Conservation (phyloP, 2,113 vertebrate genomes). For the Condylura cristata region DNA sequence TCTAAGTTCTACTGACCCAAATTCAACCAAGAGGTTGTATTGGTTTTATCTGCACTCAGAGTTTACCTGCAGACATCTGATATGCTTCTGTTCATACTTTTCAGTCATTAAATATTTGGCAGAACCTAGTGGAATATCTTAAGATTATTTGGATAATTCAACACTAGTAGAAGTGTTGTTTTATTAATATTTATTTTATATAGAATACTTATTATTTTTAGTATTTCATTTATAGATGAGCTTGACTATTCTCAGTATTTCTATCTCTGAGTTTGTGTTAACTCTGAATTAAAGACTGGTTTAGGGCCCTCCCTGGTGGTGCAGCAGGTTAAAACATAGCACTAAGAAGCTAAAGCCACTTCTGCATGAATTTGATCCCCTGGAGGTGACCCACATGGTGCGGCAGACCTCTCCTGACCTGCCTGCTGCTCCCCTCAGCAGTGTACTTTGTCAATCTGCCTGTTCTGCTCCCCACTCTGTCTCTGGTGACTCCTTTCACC, state of each 20-base stretch:
- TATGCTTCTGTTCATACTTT: constrained; percentile 3
- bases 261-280: neutral
- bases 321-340: too few relatives aligned
- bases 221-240: neutral
- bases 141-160: constrained; percentile 12
- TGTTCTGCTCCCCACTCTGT: too few relatives aligned
- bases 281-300: neutral
- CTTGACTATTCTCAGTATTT: neutral
- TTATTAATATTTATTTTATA: constrained; percentile 14
- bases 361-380: too few relatives aligned
- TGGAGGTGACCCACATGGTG: too few relatives aligned
- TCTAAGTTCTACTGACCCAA: neutral
- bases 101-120: constrained; percentile 39
- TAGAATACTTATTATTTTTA: neutral
- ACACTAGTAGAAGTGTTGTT: neutral
- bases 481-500: too few relatives aligned
- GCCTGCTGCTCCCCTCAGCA: too few relatives aligned
- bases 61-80: neutral
- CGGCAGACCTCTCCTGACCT: too few relatives aligned
- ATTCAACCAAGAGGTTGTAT: neutral
- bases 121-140: neutral
- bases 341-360: too few relatives aligned
- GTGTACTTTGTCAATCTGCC: too few relatives aligned
- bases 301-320: too few relatives aligned
- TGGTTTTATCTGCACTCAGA: neutral